Percentiles rank a stretch among this genome's conserved stretches.
Evolutionary conservation across 2,888 invertebrate genomes (phyloP).

Genomic region (Chymomyza amoena): DNA sequence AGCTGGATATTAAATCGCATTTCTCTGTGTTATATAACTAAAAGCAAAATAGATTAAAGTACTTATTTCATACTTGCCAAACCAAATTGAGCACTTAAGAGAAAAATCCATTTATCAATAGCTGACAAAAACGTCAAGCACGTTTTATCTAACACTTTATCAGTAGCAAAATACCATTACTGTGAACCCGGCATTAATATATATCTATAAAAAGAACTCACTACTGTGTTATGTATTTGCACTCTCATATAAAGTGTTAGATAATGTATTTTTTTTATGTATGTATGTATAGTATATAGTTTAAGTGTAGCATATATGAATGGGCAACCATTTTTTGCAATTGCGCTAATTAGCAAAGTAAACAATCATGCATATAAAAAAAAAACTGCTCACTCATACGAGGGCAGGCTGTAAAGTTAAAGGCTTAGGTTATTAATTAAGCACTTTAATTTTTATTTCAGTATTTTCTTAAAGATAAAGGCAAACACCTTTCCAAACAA

Average conservation of each 20-base stretch:
- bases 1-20: neutral
- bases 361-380: slow-evolving; percentile 1
- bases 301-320: neutral
- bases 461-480: too few relatives aligned
- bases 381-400: neutral
- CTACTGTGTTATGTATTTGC: slow-evolving; percentile 20
- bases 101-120: slow-evolving; percentile 52
- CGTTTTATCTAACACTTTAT: slow-evolving; percentile 47
- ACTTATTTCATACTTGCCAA: neutral
- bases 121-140: neutral
- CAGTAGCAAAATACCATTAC: slow-evolving; percentile 34
- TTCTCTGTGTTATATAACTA: neutral
- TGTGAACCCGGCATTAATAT: neutral
- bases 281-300: neutral
- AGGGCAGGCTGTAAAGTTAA: neutral
- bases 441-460: too few relatives aligned
- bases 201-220: neutral
- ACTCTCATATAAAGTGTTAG: neutral
- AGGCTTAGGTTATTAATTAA: too few relatives aligned
- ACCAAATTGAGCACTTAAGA: slow-evolving; percentile 14
- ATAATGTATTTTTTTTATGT: neutral
- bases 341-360: slow-evolving; percentile 34
- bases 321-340: slow-evolving; percentile 13
- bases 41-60: neutral
- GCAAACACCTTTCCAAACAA: too few relatives aligned